A percentile compares a stretch with the other conserved stretches of the same genome.
Conservation (phyloP, 2,888 invertebrate genomes). For the Philaethria dido region DNA sequence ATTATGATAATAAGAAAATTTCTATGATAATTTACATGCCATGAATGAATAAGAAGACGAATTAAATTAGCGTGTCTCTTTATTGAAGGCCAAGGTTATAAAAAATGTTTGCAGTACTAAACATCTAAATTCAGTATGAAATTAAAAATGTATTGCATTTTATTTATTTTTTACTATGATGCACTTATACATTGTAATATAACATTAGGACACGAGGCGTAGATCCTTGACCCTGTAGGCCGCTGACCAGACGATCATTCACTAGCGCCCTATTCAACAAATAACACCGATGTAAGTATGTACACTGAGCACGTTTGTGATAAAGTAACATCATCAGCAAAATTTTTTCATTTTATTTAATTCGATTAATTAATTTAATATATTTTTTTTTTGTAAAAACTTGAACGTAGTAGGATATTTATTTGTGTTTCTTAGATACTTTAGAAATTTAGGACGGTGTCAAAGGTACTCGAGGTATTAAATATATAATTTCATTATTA, state of each 20-base stretch:
- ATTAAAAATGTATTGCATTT: no score
- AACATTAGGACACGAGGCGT: slow-evolving; percentile 23
- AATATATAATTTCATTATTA: no score
- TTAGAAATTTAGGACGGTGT: no score
- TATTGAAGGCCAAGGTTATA: slow-evolving; percentile 5
- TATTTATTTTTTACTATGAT: background rate
- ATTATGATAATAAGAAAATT: slow-evolving; percentile 26
- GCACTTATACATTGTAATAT: background rate
- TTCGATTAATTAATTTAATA: background rate
- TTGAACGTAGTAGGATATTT: no score
- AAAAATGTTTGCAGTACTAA: background rate
- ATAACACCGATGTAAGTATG: slow-evolving; percentile 11
- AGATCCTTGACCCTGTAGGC: slow-evolving; percentile 34
- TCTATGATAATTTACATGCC: slow-evolving; percentile 22
- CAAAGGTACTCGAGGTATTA: no score
- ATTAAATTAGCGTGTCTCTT: slow-evolving; percentile 12
- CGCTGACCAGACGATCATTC: slow-evolving; percentile 36
- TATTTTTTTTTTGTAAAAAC: background rate
- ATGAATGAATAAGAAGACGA: slow-evolving; percentile 8
- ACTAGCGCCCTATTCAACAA: slow-evolving; percentile 24
- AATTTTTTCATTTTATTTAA: background rate
- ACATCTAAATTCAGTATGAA: no score
- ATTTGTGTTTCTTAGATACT: no score
- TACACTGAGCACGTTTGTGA: slow-evolving; percentile 16
- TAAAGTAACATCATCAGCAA: background rate